A percentile compares a stretch with the other conserved stretches of the same genome.
These are phyloP conservation scores for Microctonus aethiopoides DNA, from an alignment of 2,888 invertebrate species.

Conservation along the genomic window DNA sequence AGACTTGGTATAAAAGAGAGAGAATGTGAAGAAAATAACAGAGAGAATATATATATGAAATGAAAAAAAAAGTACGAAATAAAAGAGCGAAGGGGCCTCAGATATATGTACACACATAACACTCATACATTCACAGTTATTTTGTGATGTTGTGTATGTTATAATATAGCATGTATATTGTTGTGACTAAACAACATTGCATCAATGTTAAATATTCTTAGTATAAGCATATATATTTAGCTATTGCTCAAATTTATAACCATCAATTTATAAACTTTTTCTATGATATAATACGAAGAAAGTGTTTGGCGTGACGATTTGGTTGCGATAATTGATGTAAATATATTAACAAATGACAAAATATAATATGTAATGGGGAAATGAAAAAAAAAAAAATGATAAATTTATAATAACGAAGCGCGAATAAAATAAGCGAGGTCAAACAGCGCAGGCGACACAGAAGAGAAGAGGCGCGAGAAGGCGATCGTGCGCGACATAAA, in stretches of 20 bases:
- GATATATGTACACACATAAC: neutral
- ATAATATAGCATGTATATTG: no score
- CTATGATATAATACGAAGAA: neutral
- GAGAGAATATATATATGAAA: no score
- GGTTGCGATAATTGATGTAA: neutral
- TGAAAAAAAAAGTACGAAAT: no score
- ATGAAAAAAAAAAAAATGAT: no score
- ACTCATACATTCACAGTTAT: neutral
- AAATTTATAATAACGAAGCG: neutral
- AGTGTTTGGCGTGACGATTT: neutral
- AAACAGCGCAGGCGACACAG: neutral
- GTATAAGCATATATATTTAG: neutral
- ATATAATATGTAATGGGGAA: neutral
- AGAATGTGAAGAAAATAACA: slow-evolving; percentile 5
- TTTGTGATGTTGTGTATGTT: neutral
- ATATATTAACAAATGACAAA: neutral
- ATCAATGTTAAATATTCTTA: neutral
- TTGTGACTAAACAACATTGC: slow-evolving; percentile 22
- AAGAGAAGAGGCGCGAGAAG: neutral
- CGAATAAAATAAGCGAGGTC: neutral
- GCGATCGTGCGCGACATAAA: neutral
- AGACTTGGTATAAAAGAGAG: slow-evolving; percentile 20
- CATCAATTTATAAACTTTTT: neutral
- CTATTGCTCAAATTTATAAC: neutral
- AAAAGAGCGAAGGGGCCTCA: slow-evolving; percentile 9